Percentiles rank a stretch among this genome's conserved stretches.
phyloP scores from a whole-genome alignment of 1,140 invertebrate genomes.

The Lasaia peninsularis region DNA sequence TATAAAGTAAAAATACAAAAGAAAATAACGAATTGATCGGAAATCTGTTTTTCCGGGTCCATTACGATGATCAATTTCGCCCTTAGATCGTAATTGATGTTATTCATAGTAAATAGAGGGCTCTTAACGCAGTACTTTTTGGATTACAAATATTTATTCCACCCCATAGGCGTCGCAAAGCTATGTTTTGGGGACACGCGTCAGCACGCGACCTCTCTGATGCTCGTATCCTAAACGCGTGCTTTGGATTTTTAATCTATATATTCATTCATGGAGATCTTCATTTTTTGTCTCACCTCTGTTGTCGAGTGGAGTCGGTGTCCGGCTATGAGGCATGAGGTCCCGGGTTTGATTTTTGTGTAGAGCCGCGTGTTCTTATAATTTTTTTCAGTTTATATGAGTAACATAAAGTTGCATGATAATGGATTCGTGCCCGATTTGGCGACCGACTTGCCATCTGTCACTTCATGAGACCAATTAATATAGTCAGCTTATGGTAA shows the following conservation, averaged over 20 bases:
- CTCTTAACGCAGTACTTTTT: slow-evolving; percentile 38
- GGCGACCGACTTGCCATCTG: too few species aligned
- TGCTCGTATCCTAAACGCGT: slow-evolving; percentile 45
- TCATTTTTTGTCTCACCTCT: too few species aligned
- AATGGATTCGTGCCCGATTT: too few species aligned
- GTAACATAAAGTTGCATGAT: too few species aligned
- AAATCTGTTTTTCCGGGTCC: slow-evolving; percentile 26
- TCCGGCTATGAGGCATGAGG: too few species aligned
- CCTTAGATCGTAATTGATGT: slow-evolving; percentile 35
- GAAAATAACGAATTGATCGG: slow-evolving; percentile 11
- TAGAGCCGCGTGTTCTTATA: too few species aligned
- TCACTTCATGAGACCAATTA: too few species aligned
- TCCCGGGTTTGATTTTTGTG: too few species aligned
- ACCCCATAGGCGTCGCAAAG: slow-evolving; percentile 52
- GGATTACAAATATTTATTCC: slow-evolving; percentile 70
- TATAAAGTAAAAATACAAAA: slow-evolving; percentile 7
- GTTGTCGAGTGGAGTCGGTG: too few species aligned
- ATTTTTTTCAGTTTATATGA: too few species aligned
- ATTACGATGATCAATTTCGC: slow-evolving; percentile 30
- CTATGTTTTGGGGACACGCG: slow-evolving; percentile 53
- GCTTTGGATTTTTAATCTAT: slow-evolving; percentile 26
- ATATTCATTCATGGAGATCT: slow-evolving; percentile 14
- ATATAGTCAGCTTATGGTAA: too few species aligned
- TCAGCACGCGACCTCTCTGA: slow-evolving; percentile 43
- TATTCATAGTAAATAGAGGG: slow-evolving; percentile 34